Evolutionary conservation across 2,113 vertebrate species (phyloP).

Genomic region (Oncorhynchus gorbuscha): DNA sequence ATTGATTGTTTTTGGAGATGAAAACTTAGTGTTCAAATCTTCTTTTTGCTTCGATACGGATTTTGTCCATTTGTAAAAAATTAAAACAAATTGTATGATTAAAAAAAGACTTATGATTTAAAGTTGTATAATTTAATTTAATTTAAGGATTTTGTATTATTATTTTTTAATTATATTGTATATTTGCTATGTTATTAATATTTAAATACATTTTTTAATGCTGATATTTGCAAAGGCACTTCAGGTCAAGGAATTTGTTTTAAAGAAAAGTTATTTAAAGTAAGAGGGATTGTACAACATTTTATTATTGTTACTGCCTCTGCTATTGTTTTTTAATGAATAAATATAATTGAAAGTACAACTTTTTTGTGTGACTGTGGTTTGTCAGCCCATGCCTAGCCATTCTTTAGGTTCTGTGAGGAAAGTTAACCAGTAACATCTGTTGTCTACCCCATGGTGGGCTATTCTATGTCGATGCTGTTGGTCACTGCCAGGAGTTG

Average conservation of each 20-base stretch:
- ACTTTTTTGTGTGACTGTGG: constrained; percentile 38
- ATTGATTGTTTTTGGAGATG: constrained; percentile 73
- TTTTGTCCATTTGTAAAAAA: constrained; percentile 68
- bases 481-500: constrained; percentile 71
- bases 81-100: background rate
- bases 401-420: constrained; percentile 73
- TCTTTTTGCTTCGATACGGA: constrained; percentile 58
- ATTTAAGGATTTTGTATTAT: constrained; percentile 76
- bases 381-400: constrained; percentile 32
- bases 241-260: constrained; percentile 93
- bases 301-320: constrained; percentile 86
- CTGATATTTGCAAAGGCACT: constrained; percentile 96
- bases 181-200: constrained; percentile 86
- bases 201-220: constrained; percentile 75
- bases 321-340: constrained; percentile 92
- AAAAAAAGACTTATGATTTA: constrained; percentile 66
- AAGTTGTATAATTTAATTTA: constrained; percentile 77
- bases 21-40: constrained; percentile 48
- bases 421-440: constrained; percentile 83
- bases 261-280: constrained; percentile 94
- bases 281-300: constrained; percentile 94
- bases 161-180: constrained; percentile 86
- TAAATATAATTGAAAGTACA: constrained; percentile 88
- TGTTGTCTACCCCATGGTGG: constrained; percentile 80
- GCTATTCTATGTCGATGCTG: constrained; percentile 76